phyloP scores from a whole-genome alignment of 2,888 invertebrate species.

The Chromoteleia sp. region DNA sequence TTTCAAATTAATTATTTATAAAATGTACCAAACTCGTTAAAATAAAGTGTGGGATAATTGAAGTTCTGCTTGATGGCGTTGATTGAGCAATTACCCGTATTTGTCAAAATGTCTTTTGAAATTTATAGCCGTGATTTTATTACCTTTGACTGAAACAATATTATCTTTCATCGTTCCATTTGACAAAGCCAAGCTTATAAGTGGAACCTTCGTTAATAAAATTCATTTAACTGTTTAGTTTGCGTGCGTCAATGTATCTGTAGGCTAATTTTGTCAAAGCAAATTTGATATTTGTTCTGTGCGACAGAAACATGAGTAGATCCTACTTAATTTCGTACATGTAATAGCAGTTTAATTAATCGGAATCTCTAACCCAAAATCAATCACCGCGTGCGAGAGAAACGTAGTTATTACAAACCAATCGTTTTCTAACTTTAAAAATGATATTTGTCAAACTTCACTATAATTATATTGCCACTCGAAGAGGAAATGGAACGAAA shows the following conservation, averaged over 20 bases:
- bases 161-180: background rate
- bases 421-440: too few species aligned
- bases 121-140: too few species aligned
- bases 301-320: background rate
- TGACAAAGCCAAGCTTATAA: constrained; percentile 6
- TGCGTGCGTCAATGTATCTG: background rate
- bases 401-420: too few species aligned
- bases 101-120: too few species aligned
- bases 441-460: background rate
- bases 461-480: constrained; percentile 8
- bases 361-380: too few species aligned
- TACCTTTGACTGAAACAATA: too few species aligned
- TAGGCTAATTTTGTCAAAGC: constrained; percentile 14
- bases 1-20: background rate
- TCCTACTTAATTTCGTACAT: background rate
- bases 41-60: background rate
- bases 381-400: too few species aligned
- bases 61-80: background rate
- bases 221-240: constrained; percentile 2
- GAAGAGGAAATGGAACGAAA: background rate
- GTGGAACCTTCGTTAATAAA: constrained; percentile 23
- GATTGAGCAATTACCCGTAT: background rate
- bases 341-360: constrained; percentile 10
- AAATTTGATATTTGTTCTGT: constrained; percentile 13
- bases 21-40: background rate